These are phyloP conservation scores for Syrrhaptes paradoxus DNA, from an alignment of 2,113 vertebrate genomes.

Conservation along the genomic window DNA sequence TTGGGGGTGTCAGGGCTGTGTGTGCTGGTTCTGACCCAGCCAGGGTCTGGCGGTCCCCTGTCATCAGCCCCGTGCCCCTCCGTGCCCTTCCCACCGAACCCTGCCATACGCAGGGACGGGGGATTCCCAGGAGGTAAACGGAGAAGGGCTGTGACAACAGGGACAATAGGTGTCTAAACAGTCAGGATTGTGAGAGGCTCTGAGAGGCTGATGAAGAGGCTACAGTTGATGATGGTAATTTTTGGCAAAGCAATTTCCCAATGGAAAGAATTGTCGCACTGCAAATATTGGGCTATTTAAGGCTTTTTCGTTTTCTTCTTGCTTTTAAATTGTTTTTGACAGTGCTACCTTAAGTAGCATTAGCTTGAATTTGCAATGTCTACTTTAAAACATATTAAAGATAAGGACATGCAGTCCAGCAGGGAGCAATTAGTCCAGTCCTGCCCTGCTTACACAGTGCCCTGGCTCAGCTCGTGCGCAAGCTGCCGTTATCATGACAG, in stretches of 20 bases:
- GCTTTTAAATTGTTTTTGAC: neutral
- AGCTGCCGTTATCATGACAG: neutral
- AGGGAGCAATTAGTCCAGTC: neutral
- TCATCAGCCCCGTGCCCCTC: neutral
- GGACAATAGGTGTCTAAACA: accelerated
- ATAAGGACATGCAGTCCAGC: neutral
- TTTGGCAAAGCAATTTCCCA: neutral
- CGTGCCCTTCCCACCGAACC: accelerated
- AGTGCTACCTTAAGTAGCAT: neutral
- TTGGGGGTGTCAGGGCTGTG: accelerated
- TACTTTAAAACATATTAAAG: neutral
- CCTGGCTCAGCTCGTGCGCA: neutral
- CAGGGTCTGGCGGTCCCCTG: neutral
- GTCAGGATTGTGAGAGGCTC: too few relatives aligned
- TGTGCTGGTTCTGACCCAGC: accelerated
- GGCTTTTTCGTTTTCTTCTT: neutral
- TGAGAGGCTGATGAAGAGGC: neutral
- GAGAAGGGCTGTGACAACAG: neutral
- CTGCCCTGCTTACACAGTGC: neutral
- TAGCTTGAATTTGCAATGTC: neutral
- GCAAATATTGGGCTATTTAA: neutral
- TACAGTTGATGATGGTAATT: neutral
- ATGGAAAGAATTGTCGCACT: neutral
- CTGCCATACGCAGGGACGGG: accelerated
- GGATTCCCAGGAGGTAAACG: neutral